Conservation (phyloP, 1,140 invertebrate genomes). For the Procambarus virginalis region DNA sequence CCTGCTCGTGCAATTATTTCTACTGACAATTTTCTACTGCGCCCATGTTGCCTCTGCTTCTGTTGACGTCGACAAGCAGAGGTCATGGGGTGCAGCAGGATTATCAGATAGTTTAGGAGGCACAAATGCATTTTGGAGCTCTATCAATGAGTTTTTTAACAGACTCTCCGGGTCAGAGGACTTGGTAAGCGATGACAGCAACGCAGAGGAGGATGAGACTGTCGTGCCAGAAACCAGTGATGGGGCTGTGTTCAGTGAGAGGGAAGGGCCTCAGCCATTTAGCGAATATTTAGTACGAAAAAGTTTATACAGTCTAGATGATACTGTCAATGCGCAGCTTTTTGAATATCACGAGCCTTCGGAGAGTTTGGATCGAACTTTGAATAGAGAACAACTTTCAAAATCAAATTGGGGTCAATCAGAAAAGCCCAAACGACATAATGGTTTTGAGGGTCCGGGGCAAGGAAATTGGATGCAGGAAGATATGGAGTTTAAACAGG, state of each 20-base stretch:
- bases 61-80: background rate
- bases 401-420: background rate
- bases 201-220: too few species aligned
- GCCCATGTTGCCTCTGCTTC: background rate
- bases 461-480: background rate
- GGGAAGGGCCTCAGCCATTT: background rate
- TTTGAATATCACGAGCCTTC: background rate
- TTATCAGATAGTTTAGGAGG: background rate
- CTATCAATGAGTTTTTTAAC: background rate
- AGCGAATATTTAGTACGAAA: background rate
- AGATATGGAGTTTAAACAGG: background rate
- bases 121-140: background rate
- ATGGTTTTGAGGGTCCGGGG: background rate
- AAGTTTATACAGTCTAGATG: background rate
- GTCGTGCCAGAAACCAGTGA: background rate
- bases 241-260: background rate
- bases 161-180: background rate
- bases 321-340: background rate
- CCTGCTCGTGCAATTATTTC: background rate
- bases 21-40: background rate
- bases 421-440: background rate
- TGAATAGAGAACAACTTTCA: background rate
- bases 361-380: background rate
- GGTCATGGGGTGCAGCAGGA: background rate
- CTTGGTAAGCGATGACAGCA: background rate